Conservation (phyloP, 1,140 invertebrate species). For the Brachionus sp. region DNA sequence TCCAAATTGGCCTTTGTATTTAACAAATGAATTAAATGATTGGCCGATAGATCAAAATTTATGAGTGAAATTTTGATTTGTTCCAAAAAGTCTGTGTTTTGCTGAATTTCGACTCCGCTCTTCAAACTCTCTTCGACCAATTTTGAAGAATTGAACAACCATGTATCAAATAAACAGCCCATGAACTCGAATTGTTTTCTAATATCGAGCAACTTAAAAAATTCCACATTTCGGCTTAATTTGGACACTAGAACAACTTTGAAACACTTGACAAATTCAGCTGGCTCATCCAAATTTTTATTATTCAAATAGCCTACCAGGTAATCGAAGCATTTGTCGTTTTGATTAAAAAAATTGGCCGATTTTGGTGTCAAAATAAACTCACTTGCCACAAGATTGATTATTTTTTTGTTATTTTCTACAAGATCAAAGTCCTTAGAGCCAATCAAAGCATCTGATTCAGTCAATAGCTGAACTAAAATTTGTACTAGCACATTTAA, state of each 20-base stretch:
- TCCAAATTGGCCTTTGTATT: background rate
- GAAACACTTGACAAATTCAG: background rate
- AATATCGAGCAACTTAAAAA: background rate
- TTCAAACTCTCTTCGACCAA: background rate
- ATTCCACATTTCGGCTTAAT: background rate
- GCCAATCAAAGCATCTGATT: background rate
- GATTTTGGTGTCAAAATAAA: background rate
- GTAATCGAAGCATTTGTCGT: conserved; percentile 24
- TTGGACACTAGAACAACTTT: background rate
- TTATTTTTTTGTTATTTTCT: background rate
- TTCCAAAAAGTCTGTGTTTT: background rate
- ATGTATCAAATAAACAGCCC: background rate
- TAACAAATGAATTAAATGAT: background rate
- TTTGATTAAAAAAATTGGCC: conserved; percentile 15
- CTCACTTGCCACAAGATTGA: background rate
- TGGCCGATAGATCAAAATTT: background rate
- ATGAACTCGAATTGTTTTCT: conserved; percentile 28
- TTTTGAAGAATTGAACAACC: conserved; percentile 3
- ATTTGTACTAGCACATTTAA: background rate
- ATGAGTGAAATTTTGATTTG: background rate
- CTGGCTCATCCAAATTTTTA: background rate
- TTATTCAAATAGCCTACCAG: conserved; percentile 20
- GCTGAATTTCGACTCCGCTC: background rate
- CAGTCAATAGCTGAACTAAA: background rate
- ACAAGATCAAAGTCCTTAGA: background rate